Evolutionary conservation across 2,797 vertebrate species (phyloP).

Genomic region (Enteromius afrohamiltoni): DNA sequence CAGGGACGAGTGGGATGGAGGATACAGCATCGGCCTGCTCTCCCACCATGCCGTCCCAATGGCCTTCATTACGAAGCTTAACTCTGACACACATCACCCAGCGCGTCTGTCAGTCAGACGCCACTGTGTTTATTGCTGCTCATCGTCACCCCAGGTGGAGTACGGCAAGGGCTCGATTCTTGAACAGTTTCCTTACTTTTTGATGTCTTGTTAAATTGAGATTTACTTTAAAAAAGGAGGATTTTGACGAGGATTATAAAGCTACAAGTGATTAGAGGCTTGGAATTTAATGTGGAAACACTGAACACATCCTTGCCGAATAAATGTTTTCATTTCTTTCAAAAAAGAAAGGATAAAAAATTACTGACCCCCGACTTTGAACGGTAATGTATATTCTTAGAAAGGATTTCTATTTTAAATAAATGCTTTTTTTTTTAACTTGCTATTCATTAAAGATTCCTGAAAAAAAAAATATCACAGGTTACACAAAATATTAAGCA

Average conservation of each 20-base stretch:
- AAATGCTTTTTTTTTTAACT: too few relatives aligned
- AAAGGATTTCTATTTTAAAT: too few relatives aligned
- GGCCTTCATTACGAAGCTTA: conserved; percentile 51
- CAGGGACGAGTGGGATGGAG: conserved; percentile 41
- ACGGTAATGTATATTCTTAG: too few relatives aligned
- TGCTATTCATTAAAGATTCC: too few relatives aligned
- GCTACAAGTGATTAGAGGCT: not conserved
- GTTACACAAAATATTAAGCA: too few relatives aligned
- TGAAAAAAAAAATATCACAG: too few relatives aligned
- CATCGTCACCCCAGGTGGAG: conserved; percentile 10
- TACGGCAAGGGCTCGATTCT: not conserved
- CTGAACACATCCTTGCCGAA: too few relatives aligned
- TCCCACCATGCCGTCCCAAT: conserved; percentile 47
- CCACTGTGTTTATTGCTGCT: conserved; percentile 35
- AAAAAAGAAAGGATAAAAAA: too few relatives aligned
- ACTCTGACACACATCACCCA: conserved; percentile 41
- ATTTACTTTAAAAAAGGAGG: not conserved
- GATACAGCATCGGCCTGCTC: conserved; percentile 34
- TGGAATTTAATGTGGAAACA: not conserved
- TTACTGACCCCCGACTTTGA: too few relatives aligned
- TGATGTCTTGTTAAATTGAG: conserved; percentile 17
- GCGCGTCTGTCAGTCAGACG: conserved; percentile 44
- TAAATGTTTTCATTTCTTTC: too few relatives aligned
- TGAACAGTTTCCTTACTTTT: not conserved
- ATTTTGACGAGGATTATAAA: not conserved